A percentile compares a stretch with the other conserved stretches of the same genome.
phyloP scores from a whole-genome alignment of 2,113 vertebrate species.

The Thamnaconus septentrionalis region DNA sequence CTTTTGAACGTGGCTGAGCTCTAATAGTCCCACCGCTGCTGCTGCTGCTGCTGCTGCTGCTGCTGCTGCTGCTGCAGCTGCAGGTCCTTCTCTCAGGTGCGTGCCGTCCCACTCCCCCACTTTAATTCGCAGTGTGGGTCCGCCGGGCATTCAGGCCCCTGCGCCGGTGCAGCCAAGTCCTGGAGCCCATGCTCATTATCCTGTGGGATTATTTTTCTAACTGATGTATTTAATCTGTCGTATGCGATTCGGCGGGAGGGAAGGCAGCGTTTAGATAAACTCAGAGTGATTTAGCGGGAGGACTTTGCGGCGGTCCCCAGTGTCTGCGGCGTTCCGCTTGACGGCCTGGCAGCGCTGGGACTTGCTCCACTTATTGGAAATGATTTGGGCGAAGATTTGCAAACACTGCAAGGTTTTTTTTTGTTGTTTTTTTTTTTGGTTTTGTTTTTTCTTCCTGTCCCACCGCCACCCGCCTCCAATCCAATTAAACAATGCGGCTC shows the following conservation, averaged over 20 bases:
- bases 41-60: slow-evolving; percentile 16
- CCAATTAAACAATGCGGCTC: no score
- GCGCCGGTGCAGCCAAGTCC: slow-evolving; percentile 28
- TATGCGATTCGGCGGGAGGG: slow-evolving; percentile 60
- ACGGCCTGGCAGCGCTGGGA: no score
- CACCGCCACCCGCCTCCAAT: no score
- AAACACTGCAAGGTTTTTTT: no score
- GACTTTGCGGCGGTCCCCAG: slow-evolving; percentile 38
- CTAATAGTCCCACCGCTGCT: slow-evolving; percentile 31
- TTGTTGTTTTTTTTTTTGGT: no score
- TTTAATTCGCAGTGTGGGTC: slow-evolving; percentile 43
- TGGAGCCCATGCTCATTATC: slow-evolving; percentile 65
- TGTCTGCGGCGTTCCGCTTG: no score
- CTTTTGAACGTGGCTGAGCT: slow-evolving; percentile 29
- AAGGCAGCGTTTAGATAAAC: slow-evolving; percentile 71
- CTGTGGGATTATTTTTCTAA: slow-evolving; percentile 58
- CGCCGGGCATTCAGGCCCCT: slow-evolving; percentile 32
- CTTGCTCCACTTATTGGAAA: no score
- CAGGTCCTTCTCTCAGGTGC: slow-evolving; percentile 44
- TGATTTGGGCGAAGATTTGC: no score
- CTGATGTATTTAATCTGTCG: slow-evolving; percentile 69
- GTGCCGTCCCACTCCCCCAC: slow-evolving; percentile 2
- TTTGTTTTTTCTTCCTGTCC: no score
- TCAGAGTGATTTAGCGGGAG: slow-evolving; percentile 71
- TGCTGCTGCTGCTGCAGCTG: slow-evolving; percentile 24